Evolutionary conservation across 2,113 vertebrate genomes (phyloP), one percentile per base, ranked within the genome.

Genomic region (Gopherus evgoodei): DNA sequence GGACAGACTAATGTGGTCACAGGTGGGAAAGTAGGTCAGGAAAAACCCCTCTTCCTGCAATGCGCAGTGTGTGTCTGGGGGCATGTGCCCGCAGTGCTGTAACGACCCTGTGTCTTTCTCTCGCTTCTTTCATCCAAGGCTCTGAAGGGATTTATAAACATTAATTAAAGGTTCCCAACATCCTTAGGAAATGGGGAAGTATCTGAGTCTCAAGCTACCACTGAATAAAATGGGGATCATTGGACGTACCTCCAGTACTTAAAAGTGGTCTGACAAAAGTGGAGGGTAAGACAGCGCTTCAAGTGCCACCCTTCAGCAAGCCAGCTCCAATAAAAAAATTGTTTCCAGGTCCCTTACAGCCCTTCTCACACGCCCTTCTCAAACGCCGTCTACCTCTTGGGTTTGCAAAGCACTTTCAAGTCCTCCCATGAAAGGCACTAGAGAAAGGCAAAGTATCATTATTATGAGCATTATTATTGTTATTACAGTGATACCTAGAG

Each of bases 1-100:
- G 11, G 29, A 57, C 17, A 16, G 76, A 0, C 0, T 9, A 1
- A 54, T 62, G 79, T 12, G n/a, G 11, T 42, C 76, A 69, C 96
- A 87, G 85, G 93, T 50, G 12, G 96, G 78, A 95, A 97, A 97
- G 90, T 95, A 94, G 97, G 97, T 96, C 95, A 95, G 96, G 94
- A 97, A 95, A 93, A 95, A 35, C 89, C 92, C 89, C 87, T 12
- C 6, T 24, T 89, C 91, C 95, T 75, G 24, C 2, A 2, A 0
- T 0, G 1, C 5, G 35, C 78, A 52, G 47, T 59, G 11, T 59
- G 8, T 12, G 27, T 12, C 25, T 83, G 53, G 1, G 69, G 87
- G 8, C 88, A 17, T 50, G 76, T 3, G 4, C 54, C 88, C 6
- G 84, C 59, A 17, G 83, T 31, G 17, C 83, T 25, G 31, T 81